phyloP scores from a whole-genome alignment of 2,888 invertebrate genomes.

The Cecidostiba fungosa region DNA sequence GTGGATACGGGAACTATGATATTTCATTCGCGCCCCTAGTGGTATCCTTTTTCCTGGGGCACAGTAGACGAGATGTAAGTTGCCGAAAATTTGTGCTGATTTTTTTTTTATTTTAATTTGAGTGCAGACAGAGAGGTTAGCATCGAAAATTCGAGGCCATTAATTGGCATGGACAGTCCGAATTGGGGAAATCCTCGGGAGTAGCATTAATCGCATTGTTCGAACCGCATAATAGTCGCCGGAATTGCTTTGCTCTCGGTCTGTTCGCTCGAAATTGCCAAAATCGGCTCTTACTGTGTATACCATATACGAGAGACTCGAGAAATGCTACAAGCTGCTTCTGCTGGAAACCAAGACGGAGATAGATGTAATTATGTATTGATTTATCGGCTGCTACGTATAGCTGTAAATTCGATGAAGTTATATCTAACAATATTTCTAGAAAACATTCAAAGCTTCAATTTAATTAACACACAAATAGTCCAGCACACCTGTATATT shows the following conservation, averaged over 20 bases:
- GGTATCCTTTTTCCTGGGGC: neutral
- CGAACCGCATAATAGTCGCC: constrained; percentile 59
- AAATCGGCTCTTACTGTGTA: constrained; percentile 39
- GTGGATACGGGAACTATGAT: neutral
- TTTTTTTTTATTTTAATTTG: too few relatives aligned
- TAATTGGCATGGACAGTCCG: constrained; percentile 30
- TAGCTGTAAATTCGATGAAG: constrained; percentile 22
- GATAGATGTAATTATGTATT: constrained; percentile 40
- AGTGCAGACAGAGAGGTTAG: neutral
- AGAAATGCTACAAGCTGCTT: neutral
- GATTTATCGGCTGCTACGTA: constrained; percentile 41
- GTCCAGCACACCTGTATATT: too few relatives aligned
- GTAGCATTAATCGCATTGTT: constrained; percentile 60
- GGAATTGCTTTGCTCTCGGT: constrained; percentile 27
- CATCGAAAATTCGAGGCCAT: neutral
- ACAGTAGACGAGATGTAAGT: too few relatives aligned
- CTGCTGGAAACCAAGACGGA: neutral
- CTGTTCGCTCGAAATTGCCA: constrained; percentile 47
- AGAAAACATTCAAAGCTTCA: neutral
- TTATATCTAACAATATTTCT: neutral
- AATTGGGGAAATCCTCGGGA: constrained; percentile 54
- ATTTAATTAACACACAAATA: neutral
- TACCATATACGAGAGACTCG: neutral
- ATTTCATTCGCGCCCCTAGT: neutral
- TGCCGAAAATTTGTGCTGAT: neutral